phyloP scores from a whole-genome alignment of 2,113 vertebrate species.

The Pyxicephalus adspersus region DNA sequence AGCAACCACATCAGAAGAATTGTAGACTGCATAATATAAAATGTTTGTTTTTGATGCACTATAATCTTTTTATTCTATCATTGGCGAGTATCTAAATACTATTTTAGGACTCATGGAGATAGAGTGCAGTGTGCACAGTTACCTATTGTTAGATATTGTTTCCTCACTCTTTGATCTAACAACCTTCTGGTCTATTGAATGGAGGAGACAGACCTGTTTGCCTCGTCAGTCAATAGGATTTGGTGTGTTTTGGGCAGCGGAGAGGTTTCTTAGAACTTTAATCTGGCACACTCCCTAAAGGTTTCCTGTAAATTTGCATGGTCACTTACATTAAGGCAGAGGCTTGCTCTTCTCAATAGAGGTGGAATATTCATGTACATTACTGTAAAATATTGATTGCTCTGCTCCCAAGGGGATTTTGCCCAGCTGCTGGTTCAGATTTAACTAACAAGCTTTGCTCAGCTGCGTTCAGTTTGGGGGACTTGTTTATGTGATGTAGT shows the following conservation, averaged over 20 bases:
- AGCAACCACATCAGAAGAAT: too few species aligned
- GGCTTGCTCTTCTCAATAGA: constrained; percentile 29
- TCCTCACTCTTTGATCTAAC: not conserved
- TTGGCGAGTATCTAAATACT: not conserved
- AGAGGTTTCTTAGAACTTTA: not conserved
- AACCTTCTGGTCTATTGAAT: not conserved
- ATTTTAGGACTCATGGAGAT: too few species aligned
- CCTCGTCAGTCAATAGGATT: constrained; percentile 1
- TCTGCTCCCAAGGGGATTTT: constrained; percentile 3
- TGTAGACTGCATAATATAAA: too few species aligned
- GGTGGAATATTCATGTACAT: constrained; percentile 41
- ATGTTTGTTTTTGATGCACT: not conserved
- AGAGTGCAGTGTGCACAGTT: not conserved
- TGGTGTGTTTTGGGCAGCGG: not conserved
- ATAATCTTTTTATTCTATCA: not conserved
- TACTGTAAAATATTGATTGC: constrained; percentile 38
- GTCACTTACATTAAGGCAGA: not conserved
- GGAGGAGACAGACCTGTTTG: not conserved
- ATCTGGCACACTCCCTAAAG: constrained; percentile 37
- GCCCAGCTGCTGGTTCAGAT: constrained; percentile 5
- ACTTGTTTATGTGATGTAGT: not conserved
- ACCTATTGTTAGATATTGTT: not conserved
- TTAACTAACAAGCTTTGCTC: constrained; percentile 55
- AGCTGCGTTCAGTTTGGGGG: constrained; percentile 20
- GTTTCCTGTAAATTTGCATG: constrained; percentile 12